Percentiles rank a stretch among this genome's conserved stretches.
Evolutionary conservation across 92 coral and sea anemone species (phyloP).

Genomic region (Porites lobata): DNA sequence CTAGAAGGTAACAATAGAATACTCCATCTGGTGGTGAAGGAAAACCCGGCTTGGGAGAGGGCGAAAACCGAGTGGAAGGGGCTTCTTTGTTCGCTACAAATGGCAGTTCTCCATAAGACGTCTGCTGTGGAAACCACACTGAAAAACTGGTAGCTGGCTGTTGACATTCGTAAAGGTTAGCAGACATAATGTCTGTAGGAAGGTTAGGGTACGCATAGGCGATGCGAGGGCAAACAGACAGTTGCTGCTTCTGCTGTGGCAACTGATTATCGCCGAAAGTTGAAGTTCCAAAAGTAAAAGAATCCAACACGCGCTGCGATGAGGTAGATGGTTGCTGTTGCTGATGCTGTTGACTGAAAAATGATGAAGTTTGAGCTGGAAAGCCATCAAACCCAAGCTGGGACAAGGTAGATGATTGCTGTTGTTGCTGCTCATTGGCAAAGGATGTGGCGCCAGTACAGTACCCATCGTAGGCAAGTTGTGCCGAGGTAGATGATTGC

Average conservation of each 20-base stretch:
- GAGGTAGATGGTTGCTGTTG: conserved; percentile 13
- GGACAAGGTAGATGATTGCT: conserved; percentile 21
- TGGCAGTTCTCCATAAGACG: too few relatives aligned
- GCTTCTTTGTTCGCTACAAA: too few relatives aligned
- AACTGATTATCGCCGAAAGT: conserved; percentile 19
- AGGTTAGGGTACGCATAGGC: conserved; percentile 13
- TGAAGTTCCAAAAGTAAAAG: conserved; percentile 9
- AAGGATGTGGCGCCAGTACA: conserved; percentile 19
- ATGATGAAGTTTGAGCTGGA: conserved; percentile 5
- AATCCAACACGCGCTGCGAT: conserved; percentile 11
- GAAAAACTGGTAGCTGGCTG: neutral
- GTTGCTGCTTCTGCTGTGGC: conserved; percentile 19
- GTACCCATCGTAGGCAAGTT: conserved; percentile 12
- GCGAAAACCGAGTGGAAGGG: too few relatives aligned
- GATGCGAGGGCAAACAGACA: conserved; percentile 12
- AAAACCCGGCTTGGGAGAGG: too few relatives aligned
- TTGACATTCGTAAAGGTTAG: conserved; percentile 11
- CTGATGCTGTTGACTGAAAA: conserved; percentile 12
- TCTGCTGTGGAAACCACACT: too few relatives aligned
- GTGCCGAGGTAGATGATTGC: conserved; percentile 17
- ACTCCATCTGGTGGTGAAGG: too few relatives aligned
- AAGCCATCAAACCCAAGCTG: conserved; percentile 25
- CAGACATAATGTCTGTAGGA: conserved; percentile 21
- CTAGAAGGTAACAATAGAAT: too few relatives aligned
- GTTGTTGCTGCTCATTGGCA: conserved; percentile 19